Evolutionary conservation across 64 coral and sea anemone species (phyloP).

Genomic region (Montipora foliosa): DNA sequence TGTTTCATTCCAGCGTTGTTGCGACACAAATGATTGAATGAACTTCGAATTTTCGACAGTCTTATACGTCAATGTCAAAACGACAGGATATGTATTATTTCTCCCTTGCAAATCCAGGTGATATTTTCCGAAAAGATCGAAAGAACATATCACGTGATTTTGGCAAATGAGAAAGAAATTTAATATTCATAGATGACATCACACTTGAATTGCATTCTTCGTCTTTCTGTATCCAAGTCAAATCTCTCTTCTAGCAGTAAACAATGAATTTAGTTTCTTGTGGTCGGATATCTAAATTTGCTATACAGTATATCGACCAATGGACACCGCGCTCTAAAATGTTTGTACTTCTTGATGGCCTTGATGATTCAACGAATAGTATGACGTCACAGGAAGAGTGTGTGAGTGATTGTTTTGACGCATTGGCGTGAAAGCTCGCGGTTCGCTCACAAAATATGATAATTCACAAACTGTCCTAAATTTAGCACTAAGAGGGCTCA

Average conservation of each 20-base stretch:
- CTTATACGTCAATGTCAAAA: too few species aligned
- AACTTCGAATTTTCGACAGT: neutral
- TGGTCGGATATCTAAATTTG: neutral
- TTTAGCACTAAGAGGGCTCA: constrained; percentile 88
- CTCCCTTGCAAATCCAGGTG: neutral
- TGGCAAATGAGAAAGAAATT: neutral
- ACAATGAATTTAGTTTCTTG: constrained; percentile 12
- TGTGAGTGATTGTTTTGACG: constrained; percentile 99
- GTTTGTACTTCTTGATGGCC: neutral
- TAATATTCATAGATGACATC: constrained; percentile 14
- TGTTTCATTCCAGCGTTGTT: constrained; percentile 26
- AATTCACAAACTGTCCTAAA: constrained; percentile 91
- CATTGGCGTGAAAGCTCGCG: constrained; percentile 73
- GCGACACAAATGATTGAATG: neutral
- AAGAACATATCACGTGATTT: constrained; percentile 27
- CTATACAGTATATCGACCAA: neutral
- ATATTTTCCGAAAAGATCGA: neutral
- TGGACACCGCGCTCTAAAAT: constrained; percentile 2
- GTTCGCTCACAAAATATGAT: constrained; percentile 75
- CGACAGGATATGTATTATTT: too few species aligned
- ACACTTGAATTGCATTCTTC: neutral
- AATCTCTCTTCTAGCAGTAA: neutral
- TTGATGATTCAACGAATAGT: constrained; percentile 7
- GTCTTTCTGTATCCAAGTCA: too few species aligned
- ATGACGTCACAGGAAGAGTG: constrained; percentile 94